These are phyloP conservation scores for Tenthredo mesomela DNA, from an alignment of 2,888 invertebrate species.

Conservation along the genomic window DNA sequence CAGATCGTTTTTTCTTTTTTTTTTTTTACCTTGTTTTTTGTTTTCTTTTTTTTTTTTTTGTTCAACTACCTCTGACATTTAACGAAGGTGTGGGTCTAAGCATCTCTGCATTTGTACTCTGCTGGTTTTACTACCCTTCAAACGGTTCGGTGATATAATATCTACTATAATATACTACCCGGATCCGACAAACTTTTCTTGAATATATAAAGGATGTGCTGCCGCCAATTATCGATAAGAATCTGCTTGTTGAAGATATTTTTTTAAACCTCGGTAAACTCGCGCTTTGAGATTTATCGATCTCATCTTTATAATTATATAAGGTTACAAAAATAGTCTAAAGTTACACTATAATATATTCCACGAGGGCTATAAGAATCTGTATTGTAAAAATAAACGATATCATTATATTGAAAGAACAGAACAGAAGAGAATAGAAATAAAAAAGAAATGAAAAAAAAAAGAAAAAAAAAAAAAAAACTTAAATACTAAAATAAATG, in stretches of 20 bases:
- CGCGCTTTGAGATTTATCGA: constrained; percentile 9
- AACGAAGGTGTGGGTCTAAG: constrained; percentile 24
- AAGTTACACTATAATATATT: neutral
- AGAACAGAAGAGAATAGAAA: neutral
- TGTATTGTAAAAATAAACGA: neutral
- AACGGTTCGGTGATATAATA: neutral
- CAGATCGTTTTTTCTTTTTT: neutral
- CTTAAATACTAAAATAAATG: neutral
- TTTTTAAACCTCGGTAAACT: neutral
- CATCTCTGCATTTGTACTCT: neutral
- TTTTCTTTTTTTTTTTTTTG: neutral
- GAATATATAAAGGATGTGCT: neutral
- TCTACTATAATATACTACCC: neutral
- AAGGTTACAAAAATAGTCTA: neutral
- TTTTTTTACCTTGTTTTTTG: neutral
- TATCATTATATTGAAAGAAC: neutral
- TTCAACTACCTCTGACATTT: neutral
- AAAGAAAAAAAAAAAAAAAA: neutral
- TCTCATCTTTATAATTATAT: neutral
- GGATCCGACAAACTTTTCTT: constrained; percentile 15
- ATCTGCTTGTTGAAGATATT: constrained; percentile 20
- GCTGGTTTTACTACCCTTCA: neutral
- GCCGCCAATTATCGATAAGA: constrained; percentile 33
- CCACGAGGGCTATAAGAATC: neutral
- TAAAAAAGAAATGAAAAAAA: no score